Conservation (phyloP, 1,140 invertebrate genomes). For the Aradophagus sp. region DNA sequence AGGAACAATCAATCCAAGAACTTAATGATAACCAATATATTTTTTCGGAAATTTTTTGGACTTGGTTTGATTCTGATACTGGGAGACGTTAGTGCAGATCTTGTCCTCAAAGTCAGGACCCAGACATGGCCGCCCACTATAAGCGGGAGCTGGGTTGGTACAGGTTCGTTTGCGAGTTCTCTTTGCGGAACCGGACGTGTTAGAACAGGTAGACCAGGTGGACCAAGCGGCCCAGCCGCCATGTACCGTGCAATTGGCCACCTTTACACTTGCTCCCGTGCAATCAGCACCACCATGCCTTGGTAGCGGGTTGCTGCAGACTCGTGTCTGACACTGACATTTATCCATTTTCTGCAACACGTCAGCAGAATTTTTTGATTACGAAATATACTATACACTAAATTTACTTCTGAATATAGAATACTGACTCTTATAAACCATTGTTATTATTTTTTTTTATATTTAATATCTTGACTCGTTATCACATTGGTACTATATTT, state of each 20-base stretch:
- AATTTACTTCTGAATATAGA: too few relatives aligned
- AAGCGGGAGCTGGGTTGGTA: slow-evolving; percentile 86
- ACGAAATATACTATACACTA: too few relatives aligned
- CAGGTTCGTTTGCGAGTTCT: slow-evolving; percentile 87
- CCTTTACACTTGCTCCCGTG: slow-evolving; percentile 77
- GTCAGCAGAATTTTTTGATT: too few relatives aligned
- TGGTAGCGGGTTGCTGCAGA: slow-evolving; percentile 89
- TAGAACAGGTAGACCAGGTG: slow-evolving; percentile 88
- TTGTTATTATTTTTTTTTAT: too few relatives aligned
- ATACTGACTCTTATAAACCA: too few relatives aligned
- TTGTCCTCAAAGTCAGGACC: slow-evolving; percentile 86
- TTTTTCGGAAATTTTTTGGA: slow-evolving; percentile 78
- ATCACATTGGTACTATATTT: too few relatives aligned
- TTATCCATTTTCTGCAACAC: slow-evolving; percentile 72
- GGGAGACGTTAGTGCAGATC: slow-evolving; percentile 85
- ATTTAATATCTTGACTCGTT: too few relatives aligned
- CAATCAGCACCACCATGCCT: slow-evolving; percentile 83
- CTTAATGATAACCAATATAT: slow-evolving; percentile 86
- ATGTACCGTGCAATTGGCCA: slow-evolving; percentile 87
- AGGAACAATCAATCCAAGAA: slow-evolving; percentile 80
- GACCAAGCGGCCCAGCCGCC: slow-evolving; percentile 93
- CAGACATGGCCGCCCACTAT: slow-evolving; percentile 88
- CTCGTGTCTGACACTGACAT: slow-evolving; percentile 85
- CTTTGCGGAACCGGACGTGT: slow-evolving; percentile 84
- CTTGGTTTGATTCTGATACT: slow-evolving; percentile 81